These are phyloP conservation scores for Bombus confusus DNA, from an alignment of 1,140 invertebrate genomes.

Conservation along the genomic window DNA sequence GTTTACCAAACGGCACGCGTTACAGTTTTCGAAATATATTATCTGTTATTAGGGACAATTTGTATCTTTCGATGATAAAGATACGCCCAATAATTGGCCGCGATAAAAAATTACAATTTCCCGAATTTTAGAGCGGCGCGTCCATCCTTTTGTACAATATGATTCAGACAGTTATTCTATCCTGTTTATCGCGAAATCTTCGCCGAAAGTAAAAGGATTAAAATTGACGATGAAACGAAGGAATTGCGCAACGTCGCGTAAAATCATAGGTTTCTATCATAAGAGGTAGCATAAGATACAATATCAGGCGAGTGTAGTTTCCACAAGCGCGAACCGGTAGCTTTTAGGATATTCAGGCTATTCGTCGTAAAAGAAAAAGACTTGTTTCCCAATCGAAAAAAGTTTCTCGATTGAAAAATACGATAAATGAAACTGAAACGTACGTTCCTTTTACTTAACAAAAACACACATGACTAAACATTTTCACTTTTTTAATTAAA, in stretches of 20 bases:
- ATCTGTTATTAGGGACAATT: neutral
- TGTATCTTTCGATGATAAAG: neutral
- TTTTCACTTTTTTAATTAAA: neutral
- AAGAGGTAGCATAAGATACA: neutral
- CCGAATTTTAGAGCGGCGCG: neutral
- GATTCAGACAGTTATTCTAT: neutral
- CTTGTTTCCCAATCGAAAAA: neutral
- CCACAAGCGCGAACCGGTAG: neutral
- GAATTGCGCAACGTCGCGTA: slow-evolving; percentile 5
- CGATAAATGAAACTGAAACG: neutral
- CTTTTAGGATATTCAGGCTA: neutral
- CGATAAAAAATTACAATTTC: neutral
- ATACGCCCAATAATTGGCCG: neutral
- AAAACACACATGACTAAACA: too few species aligned
- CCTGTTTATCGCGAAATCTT: neutral
- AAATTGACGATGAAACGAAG: slow-evolving; percentile 10
- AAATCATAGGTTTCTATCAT: slow-evolving; percentile 6
- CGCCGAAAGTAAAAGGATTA: slow-evolving; percentile 39
- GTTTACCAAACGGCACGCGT: neutral
- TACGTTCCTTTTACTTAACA: neutral
- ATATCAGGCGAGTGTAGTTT: neutral
- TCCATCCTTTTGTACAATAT: neutral
- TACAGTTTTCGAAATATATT: neutral
- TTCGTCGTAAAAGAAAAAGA: neutral
- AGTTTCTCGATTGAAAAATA: neutral